Base-by-base conservation (phyloP, 2,888 invertebrate genomes). In the Drosophila gaucha region DNA sequence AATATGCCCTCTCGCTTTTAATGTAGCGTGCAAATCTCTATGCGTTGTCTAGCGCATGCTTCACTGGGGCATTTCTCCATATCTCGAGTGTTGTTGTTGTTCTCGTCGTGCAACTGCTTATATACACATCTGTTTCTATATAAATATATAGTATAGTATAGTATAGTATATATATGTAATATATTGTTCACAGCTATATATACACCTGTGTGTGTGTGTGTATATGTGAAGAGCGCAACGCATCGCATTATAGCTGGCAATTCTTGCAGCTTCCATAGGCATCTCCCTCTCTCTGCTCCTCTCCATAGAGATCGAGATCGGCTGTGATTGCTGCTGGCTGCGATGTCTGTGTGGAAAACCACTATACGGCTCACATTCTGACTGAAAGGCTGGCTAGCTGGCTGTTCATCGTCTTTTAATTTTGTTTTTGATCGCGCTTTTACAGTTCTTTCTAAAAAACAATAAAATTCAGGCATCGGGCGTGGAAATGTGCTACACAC, bases 401-500 rank as follows among this genome's bases (percentile, higher is more conserved):
- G 14, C 26, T 43, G 44, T 26, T 51, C 16, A 6, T 55, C 72
- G 59, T 50, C 66, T 66, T 84, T 82, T 74, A 80, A 82, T 87
- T 82, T 85, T 59, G 78, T 85, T 83, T 80, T 68, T 78, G 78
- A 83, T 86, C 78, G 78, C 73, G 66, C 75, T 71, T 89, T 89
- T 89, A 89, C 89, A 89, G 90, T 89, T 79, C 77, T 89, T 89
- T 89, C 84, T 85, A 89, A 87, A 85, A 89, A 89, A 86, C 87
- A 86, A 88, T 88, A 88, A 86, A 86, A 86, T 72, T 67, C 84
- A 64, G 69, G 54, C 80, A 80, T 77, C 77, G 62, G 41, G 63
- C 64, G 84, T 84, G 87, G 88, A 85, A 85, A 88, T 80, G 62
- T 64, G 80, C 66, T 83, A 80, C 70, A 68, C 52, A n/a, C n/a